Evolutionary conservation across 2,113 vertebrate species (phyloP).

Genomic region (Melanotaenia duboulayi): DNA sequence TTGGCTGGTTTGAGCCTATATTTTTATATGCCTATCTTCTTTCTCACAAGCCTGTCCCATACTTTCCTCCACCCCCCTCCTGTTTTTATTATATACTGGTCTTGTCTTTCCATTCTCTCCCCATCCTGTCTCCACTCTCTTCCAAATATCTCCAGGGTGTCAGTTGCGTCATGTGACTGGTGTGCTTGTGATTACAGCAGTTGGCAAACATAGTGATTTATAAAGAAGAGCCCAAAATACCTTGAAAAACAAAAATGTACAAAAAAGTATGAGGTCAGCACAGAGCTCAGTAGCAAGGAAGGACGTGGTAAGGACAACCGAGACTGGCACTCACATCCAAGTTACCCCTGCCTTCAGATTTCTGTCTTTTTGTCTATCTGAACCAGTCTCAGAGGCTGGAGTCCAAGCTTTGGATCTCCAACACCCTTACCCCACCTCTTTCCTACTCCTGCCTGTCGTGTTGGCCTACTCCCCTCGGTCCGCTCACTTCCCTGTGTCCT

Average conservation of each 20-base stretch:
- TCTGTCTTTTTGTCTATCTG: slow-evolving; percentile 23
- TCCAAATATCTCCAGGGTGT: slow-evolving; percentile 78
- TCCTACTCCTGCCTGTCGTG: slow-evolving; percentile 43
- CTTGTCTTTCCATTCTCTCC: slow-evolving; percentile 44
- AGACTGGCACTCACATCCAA: slow-evolving; percentile 13
- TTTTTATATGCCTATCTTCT: slow-evolving; percentile 67
- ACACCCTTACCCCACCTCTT: background rate
- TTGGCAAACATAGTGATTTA: slow-evolving; percentile 58
- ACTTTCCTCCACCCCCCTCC: slow-evolving; percentile 38
- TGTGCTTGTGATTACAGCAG: slow-evolving; percentile 72
- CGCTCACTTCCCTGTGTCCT: slow-evolving; percentile 50
- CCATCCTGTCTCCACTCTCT: slow-evolving; percentile 51
- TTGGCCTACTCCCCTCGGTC: slow-evolving; percentile 47
- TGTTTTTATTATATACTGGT: slow-evolving; percentile 47
- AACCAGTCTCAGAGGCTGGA: slow-evolving; percentile 36
- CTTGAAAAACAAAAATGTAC: slow-evolving; percentile 38
- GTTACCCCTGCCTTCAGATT: slow-evolving; percentile 19
- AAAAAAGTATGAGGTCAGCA: slow-evolving; percentile 41
- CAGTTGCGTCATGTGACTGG: slow-evolving; percentile 77
- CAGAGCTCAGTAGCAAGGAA: slow-evolving; percentile 3
- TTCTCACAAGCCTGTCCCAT: slow-evolving; percentile 62
- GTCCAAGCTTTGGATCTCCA: slow-evolving; percentile 51
- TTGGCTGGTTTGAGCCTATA: slow-evolving; percentile 70
- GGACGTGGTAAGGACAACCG: slow-evolving; percentile 5
- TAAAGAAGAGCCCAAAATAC: slow-evolving; percentile 55